A percentile compares a stretch with the other conserved stretches of the same genome.
These are phyloP conservation scores for Argyresthia goedartella DNA, from an alignment of 2,888 invertebrate species.

Conservation along the genomic window DNA sequence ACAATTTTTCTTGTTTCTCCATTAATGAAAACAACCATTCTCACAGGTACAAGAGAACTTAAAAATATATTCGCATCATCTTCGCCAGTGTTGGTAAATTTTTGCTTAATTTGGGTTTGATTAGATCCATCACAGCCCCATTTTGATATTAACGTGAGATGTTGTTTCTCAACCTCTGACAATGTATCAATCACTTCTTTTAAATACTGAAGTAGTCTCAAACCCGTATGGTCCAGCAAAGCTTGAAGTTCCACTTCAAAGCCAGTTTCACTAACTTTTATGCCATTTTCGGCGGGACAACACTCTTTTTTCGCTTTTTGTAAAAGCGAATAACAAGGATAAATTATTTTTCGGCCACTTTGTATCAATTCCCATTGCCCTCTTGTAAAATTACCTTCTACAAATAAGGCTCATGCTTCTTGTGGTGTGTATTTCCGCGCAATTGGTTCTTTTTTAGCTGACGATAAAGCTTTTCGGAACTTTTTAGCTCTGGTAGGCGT, in stretches of 20 bases:
- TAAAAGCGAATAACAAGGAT: slow-evolving; percentile 8
- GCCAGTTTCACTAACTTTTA: slow-evolving; percentile 9
- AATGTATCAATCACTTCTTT: not conserved
- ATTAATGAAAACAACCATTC: not conserved
- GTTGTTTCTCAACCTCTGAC: not conserved
- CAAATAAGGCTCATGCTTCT: not conserved
- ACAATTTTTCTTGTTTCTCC: slow-evolving; percentile 10
- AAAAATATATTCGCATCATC: slow-evolving; percentile 22
- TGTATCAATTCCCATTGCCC: slow-evolving; percentile 9
- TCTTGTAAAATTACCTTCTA: slow-evolving; percentile 6
- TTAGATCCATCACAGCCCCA: slow-evolving; percentile 22
- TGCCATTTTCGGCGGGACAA: slow-evolving; percentile 6
- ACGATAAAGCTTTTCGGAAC: not conserved
- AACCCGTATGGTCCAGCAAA: slow-evolving; percentile 12
- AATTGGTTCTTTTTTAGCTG: not conserved
- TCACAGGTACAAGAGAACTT: slow-evolving; percentile 7
- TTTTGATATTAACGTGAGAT: slow-evolving; percentile 11
- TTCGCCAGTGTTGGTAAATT: slow-evolving; percentile 13
- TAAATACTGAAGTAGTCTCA: slow-evolving; percentile 5
- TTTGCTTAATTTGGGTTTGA: slow-evolving; percentile 19
- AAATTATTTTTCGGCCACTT: not conserved
- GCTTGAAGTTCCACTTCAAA: slow-evolving; percentile 10
- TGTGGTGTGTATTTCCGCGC: no score
- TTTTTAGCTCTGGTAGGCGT: not conserved
- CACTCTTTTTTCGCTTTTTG: slow-evolving; percentile 11